Percentiles rank a stretch among this genome's conserved stretches.
Evolutionary conservation across 2,113 vertebrate species (phyloP).

Genomic region (Pitta sordida): DNA sequence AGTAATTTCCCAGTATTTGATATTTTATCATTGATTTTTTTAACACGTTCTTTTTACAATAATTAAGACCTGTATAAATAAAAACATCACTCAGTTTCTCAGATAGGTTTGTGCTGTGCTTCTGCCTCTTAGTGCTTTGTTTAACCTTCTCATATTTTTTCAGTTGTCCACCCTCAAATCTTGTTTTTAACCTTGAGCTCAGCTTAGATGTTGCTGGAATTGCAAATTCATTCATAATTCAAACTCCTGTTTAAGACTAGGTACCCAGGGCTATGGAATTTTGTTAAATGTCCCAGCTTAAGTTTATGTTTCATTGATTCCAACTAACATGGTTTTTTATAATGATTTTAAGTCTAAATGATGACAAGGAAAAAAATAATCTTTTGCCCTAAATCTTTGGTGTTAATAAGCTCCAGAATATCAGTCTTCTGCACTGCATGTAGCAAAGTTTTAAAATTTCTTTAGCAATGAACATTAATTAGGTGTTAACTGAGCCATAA

Average conservation of each 20-base stretch:
- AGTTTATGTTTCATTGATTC: not conserved
- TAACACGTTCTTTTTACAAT: not conserved
- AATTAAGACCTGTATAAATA: not conserved
- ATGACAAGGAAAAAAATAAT: not conserved
- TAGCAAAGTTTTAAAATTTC: not conserved
- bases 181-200: constrained; percentile 22
- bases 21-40: not conserved
- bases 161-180: not conserved
- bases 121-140: not conserved
- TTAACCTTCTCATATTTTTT: not conserved
- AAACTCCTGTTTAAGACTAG: not conserved
- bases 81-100: not conserved
- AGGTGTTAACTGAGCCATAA: not conserved
- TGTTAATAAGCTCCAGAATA: not conserved
- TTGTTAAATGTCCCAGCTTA: constrained; percentile 47
- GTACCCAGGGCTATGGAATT: not conserved
- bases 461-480: not conserved
- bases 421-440: not conserved
- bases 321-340: not conserved
- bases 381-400: not conserved
- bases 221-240: constrained; percentile 43
- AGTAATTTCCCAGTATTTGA: not conserved
- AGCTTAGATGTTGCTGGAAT: constrained; percentile 27
- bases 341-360: not conserved
- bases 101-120: not conserved